These are phyloP conservation scores for Myotis yumanensis DNA, from an alignment of 2,113 vertebrate genomes.

Conservation along the genomic window DNA sequence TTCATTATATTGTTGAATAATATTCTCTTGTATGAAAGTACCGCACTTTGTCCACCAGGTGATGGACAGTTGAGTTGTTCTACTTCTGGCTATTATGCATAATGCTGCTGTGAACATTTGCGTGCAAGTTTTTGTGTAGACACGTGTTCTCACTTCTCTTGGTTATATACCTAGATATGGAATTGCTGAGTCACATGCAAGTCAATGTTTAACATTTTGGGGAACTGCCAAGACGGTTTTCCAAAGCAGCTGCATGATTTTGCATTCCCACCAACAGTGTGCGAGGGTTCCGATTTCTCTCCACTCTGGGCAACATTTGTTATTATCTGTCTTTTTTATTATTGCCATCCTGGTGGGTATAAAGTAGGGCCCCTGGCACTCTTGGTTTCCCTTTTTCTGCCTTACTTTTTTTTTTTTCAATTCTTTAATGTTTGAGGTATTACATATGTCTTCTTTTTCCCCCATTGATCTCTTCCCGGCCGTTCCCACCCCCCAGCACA, in stretches of 20 bases:
- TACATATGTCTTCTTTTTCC: too few species aligned
- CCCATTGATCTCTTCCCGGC: too few species aligned
- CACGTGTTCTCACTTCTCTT: conserved; percentile 27
- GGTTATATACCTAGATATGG: not conserved
- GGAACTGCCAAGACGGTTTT: conserved; percentile 16
- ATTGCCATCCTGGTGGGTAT: not conserved
- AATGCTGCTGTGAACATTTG: not conserved
- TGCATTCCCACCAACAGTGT: not conserved
- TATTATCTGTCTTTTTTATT: not conserved
- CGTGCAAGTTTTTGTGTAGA: not conserved
- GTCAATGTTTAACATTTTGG: not conserved
- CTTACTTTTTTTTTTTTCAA: too few species aligned
- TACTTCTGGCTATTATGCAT: not conserved
- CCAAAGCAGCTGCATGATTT: not conserved
- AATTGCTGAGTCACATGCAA: conserved; percentile 8
- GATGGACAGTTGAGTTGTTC: not conserved
- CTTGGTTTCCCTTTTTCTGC: not conserved
- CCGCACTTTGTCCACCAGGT: not conserved
- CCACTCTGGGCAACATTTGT: not conserved
- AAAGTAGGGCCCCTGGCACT: not conserved
- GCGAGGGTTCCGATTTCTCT: not conserved
- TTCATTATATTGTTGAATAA: not conserved
- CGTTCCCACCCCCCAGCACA: too few species aligned
- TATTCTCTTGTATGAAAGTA: not conserved
- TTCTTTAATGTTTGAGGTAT: too few species aligned